Conservation (phyloP, 2,113 vertebrate genomes). For the Clarias macrocephalus region DNA sequence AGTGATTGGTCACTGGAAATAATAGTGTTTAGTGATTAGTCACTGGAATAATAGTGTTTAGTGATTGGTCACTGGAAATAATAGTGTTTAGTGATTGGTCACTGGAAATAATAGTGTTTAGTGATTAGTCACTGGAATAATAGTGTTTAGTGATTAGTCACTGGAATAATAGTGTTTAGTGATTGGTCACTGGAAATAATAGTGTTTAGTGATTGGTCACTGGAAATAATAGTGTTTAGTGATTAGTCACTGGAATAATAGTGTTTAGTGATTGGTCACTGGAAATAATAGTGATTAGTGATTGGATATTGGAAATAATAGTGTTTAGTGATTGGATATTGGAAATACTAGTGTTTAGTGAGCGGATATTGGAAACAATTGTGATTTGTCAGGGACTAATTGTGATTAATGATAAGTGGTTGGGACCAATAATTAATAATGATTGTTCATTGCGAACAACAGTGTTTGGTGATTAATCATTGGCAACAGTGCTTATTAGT, state of each 20-base stretch:
- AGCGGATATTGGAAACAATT: neutral
- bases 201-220: neutral
- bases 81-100: neutral
- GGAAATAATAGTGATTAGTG: neutral
- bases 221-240: neutral
- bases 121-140: neutral
- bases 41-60: neutral
- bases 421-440: neutral
- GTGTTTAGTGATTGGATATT: neutral
- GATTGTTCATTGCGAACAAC: neutral
- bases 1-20: neutral
- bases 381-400: neutral
- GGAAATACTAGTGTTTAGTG: neutral
- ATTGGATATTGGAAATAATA: neutral
- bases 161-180: neutral
- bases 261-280: neutral
- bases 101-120: neutral
- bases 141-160: neutral
- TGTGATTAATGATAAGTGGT: neutral
- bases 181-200: neutral
- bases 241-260: neutral
- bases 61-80: neutral
- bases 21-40: neutral
- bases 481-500: neutral
- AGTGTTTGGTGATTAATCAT: neutral